Evolutionary conservation across 1,140 invertebrate genomes (phyloP).

Genomic region (Lordiphosa mommai): DNA sequence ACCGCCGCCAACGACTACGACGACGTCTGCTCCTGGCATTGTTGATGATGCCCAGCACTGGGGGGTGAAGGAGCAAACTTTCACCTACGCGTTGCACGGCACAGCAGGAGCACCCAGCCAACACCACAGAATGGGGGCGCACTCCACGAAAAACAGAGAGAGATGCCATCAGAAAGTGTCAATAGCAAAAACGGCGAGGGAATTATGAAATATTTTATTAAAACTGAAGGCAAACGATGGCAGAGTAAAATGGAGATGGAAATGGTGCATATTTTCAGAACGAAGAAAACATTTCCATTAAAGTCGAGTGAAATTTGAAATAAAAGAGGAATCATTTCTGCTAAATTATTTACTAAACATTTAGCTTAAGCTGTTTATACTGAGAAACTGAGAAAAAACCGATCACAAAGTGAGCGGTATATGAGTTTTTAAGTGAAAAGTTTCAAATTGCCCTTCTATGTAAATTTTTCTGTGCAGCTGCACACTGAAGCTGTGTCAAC

Average conservation of each 20-base stretch:
- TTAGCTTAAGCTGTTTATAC: too few species aligned
- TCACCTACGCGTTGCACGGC: constrained; percentile 65
- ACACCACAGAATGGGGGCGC: not conserved
- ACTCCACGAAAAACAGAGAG: not conserved
- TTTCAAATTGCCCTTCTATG: too few species aligned
- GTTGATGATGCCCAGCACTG: constrained; percentile 44
- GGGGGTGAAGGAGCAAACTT: constrained; percentile 44
- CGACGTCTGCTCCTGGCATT: constrained; percentile 55
- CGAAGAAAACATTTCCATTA: not conserved
- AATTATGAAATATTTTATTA: constrained; percentile 77
- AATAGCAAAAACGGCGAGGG: constrained; percentile 69
- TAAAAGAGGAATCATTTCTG: too few species aligned
- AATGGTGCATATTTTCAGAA: not conserved
- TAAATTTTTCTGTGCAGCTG: too few species aligned
- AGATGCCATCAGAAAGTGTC: constrained; percentile 69
- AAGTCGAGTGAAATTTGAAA: not conserved
- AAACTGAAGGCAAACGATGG: constrained; percentile 56
- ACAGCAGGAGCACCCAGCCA: constrained; percentile 36
- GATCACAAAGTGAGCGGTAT: too few species aligned
- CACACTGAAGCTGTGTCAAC: too few species aligned
- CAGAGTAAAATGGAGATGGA: not conserved
- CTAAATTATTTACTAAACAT: too few species aligned
- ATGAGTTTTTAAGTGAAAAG: too few species aligned
- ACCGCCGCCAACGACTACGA: constrained; percentile 47
- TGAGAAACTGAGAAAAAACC: too few species aligned